Conservation (phyloP, 2,888 invertebrate genomes). For the Sthenelais limicola region DNA sequence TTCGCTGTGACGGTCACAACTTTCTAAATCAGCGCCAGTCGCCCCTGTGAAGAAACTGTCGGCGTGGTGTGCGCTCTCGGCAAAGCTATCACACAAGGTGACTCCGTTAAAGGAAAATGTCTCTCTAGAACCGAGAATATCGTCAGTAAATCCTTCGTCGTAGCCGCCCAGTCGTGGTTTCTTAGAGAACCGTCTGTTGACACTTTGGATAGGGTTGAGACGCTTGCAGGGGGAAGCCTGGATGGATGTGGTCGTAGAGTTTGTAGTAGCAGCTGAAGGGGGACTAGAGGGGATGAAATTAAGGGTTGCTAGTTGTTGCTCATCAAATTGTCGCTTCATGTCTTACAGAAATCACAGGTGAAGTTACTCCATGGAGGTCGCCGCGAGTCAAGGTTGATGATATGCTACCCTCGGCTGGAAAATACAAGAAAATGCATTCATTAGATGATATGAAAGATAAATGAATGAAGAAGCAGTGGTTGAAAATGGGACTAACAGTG, state of each 20-base stretch:
- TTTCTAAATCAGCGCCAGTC: conserved; percentile 8
- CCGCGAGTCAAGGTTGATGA: too few relatives aligned
- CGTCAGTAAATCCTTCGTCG: conserved; percentile 21
- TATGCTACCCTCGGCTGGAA: too few relatives aligned
- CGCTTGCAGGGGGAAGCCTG: conserved; percentile 29
- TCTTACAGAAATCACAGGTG: background rate
- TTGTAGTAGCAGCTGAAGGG: too few relatives aligned
- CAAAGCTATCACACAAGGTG: conserved; percentile 25
- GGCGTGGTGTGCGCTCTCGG: conserved; percentile 13
- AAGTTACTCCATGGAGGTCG: background rate
- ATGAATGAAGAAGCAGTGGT: too few relatives aligned
- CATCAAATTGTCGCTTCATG: conserved; percentile 37
- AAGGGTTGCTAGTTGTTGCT: conserved; percentile 32
- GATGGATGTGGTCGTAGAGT: too few relatives aligned
- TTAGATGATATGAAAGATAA: too few relatives aligned
- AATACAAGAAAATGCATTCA: too few relatives aligned
- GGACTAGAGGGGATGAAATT: conserved; percentile 19
- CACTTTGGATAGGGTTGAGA: conserved; percentile 30
- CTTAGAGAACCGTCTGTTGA: conserved; percentile 30
- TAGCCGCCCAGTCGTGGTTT: conserved; percentile 31
- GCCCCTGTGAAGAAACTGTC: conserved; percentile 13
- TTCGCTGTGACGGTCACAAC: conserved; percentile 22
- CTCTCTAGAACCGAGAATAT: conserved; percentile 8
- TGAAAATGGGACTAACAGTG: too few relatives aligned
- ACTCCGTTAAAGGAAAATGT: conserved; percentile 6